Evolutionary conservation across 2,888 invertebrate genomes (phyloP), one percentile per base, ranked within the genome.

Genomic region (Physocephala rufipes): DNA sequence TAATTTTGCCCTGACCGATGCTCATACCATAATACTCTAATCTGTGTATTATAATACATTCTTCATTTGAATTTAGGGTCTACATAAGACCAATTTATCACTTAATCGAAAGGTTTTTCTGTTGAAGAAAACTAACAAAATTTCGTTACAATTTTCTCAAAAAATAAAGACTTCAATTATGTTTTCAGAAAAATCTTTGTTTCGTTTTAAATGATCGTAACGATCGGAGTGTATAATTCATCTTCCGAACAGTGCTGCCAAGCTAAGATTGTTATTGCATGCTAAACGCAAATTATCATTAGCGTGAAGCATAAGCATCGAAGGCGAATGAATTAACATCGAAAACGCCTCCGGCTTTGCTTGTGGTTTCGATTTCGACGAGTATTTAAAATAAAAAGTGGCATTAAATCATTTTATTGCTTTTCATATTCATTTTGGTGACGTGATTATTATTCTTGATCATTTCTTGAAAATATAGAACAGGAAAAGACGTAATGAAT

Each of bases 221-320:
- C 9, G 12, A 45, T 9, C 45, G 19, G 7, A 7, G 15, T 19
- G 49, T n/a, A n/a, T 19, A 49, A 19, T 12, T n/a, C 49, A n/a
- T 49, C 49, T 19, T 15, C 19, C 49, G 19, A 4, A n/a, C 15
- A 19, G 19, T 49, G 49, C 49, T 49, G 49, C 9, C n/a, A 53
- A 53, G 58, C 4, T 58, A 58, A 58, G 26, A 15, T 28, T 9
- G 24, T 16, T 24, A 28, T 58, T 58, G 58, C 58, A 28, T 58
- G 58, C 58, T 2, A 12, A 58, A 19, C 13, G 24, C 58, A 16
- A 58, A 58, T 58, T 28, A 58, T 58, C 58, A 58, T 58, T 26
- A 28, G 13, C 26, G 15, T 58, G 26, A n/a, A 58, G 13, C 26
- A 26, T 58, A 1, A 26, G 24, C 58, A 28, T 5, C 49, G 19